Evolutionary conservation across 2,797 vertebrate genomes (phyloP).

Genomic region (Onychomys leucogaster): DNA sequence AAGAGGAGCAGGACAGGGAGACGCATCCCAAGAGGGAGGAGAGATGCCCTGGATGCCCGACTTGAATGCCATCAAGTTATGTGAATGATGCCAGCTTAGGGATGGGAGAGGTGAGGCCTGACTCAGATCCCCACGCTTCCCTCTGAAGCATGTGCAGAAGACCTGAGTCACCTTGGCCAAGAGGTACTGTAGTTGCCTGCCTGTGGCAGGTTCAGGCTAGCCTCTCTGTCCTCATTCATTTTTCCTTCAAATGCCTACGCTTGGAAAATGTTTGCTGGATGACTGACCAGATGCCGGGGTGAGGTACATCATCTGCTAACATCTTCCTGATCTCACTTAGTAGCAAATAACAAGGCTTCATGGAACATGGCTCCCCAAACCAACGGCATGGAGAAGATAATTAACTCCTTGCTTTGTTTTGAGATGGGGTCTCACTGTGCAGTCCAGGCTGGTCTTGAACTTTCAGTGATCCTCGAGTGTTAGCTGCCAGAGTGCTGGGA

Average conservation of each 20-base stretch:
- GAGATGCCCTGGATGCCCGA: too few species aligned
- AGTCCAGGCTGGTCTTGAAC: not conserved
- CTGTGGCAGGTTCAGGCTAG: not conserved
- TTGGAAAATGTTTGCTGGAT: not conserved
- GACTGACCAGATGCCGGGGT: not conserved
- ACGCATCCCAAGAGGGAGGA: too few species aligned
- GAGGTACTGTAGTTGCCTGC: too few species aligned
- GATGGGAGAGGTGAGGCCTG: not conserved
- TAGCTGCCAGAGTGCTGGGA: not conserved
- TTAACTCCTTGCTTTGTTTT: not conserved
- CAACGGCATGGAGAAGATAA: not conserved
- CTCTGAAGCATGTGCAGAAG: not conserved
- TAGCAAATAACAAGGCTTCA: not conserved
- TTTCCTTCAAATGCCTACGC: not conserved
- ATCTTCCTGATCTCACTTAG: not conserved
- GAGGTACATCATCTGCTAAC: not conserved
- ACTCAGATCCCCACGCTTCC: not conserved
- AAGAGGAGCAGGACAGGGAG: not conserved
- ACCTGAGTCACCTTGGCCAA: not conserved
- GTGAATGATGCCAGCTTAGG: not conserved
- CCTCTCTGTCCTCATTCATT: not conserved
- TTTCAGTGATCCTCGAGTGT: not conserved
- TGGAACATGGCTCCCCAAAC: not conserved
- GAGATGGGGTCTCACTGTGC: not conserved
- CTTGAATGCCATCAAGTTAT: too few species aligned